Evolutionary conservation across 2,113 vertebrate species (phyloP), one percentile per base, ranked within the genome.

Genomic region (Bettongia penicillata): DNA sequence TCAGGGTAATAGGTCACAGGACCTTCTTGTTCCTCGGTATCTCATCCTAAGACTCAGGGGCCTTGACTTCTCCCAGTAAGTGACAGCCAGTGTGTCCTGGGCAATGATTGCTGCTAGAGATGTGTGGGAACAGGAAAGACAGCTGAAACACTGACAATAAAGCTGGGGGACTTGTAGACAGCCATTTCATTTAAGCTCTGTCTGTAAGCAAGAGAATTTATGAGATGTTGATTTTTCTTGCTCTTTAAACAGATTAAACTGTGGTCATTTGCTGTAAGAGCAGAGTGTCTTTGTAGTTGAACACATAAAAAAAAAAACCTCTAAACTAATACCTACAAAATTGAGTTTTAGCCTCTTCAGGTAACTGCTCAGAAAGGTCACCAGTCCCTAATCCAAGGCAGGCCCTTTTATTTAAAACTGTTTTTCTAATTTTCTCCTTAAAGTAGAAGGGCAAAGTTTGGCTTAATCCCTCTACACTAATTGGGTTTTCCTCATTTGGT

Each of bases 71-170:
- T 97, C 89, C 92, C 92, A 77, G 94, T 97, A 98, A 98, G 97
- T 96, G 97, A 93, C 1, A 0, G 93, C 96, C 97, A 96, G 53
- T 91, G 89, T 96, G 96, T 96, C 96, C 97, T 94, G 93, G 97
- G 96, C 97, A 97, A 97, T 98, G 96, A 93, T 91, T 97, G 93
- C 94, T 91, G 95, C 93, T 94, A 97, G 92, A 91, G 92, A 47
- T 93, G 91, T 96, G 97, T 98, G 97, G 97, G 98, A 98, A 97
- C 95, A 97, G 97, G 96, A 98, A 98, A 98, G 96, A 91, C 52
- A 95, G 96, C 90, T 94, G 57, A 77, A 97, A 97, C 10, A 53
- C 95, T 93, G 95, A 94, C 97, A 97, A 94, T 92, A 89, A 97
- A 96, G 91, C 47, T 95, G 91, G 96, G 96, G 31, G 96, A 53